Base-by-base conservation (phyloP, 2,888 invertebrate genomes). In the Odontomyia ornata region DNA sequence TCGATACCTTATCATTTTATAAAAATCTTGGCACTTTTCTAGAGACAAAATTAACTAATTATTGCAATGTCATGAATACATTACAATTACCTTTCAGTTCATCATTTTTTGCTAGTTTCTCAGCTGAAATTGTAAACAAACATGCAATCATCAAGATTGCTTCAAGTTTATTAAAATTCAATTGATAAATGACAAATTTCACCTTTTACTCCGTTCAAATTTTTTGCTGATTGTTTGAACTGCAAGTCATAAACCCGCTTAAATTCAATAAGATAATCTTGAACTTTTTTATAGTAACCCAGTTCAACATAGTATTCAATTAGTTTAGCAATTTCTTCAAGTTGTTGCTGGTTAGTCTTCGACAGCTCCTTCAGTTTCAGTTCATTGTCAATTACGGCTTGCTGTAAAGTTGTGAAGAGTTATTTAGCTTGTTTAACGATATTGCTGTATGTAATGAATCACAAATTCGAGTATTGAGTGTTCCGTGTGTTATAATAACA, bases 181-280 rank as follows among this genome's bases (percentile, higher is more conserved):
- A n/a, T 23, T 1, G n/a, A n/a, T 65, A 5, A 28, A 65, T 65
- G 30, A n/a, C 3, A 65, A 28, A 43, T 67, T 46, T 21, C 25
- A 67, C 46, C 43, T 46, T 67, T 67, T 46, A 13, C 7, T 21
- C 46, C 23, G 1, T 23, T 46, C 67, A 0, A 21, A 9, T 46
- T 46, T 46, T 67, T 3, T 9, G 9, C 30, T 67, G 18, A 2
- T 15, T 0, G 47, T 13, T 23, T 18, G 13, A 69, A 69, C 9
- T 23, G 43, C 56, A 25, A 7, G 18, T 71, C 27, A 28, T 52
- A 71, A 21, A 21, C 23, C 15, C 18, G 27, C 25, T 71, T 71
- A n/a, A 71, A 52, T 7, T 43, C 28, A 2, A 43, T 27, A n/a
- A 71, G 56, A 71, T 71, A 52, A 21, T 71, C 71, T 71, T 71